Conservation (phyloP, 1,140 invertebrate genomes). For the Linepithema humile region DNA sequence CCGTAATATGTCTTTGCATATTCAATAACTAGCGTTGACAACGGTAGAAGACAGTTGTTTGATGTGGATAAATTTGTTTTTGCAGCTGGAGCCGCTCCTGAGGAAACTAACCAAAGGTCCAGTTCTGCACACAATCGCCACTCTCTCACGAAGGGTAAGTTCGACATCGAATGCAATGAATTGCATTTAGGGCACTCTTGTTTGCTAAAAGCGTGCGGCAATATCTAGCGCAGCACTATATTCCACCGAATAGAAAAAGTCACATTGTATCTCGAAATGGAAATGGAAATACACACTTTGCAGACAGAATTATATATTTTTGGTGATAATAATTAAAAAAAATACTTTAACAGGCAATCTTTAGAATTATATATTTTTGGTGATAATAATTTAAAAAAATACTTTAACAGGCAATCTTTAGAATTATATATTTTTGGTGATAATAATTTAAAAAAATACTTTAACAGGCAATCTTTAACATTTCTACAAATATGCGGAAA, state of each 20-base stretch:
- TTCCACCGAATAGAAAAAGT: neutral
- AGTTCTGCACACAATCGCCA: conserved; percentile 84
- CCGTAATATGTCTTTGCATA: neutral
- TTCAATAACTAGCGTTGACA: neutral
- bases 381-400: neutral
- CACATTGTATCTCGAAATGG: neutral
- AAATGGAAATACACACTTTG: neutral
- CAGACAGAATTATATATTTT: neutral
- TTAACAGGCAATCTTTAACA: neutral
- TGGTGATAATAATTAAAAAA: neutral
- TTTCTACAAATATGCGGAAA: neutral
- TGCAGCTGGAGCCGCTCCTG: conserved; percentile 83
- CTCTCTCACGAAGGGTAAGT: conserved; percentile 84
- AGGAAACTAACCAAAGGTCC: conserved; percentile 83
- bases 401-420: neutral
- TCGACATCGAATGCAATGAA: neutral
- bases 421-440: neutral
- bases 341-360: neutral
- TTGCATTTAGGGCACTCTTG: neutral
- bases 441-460: neutral
- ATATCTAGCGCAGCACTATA: neutral
- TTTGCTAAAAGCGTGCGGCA: neutral
- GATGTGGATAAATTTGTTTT: conserved; percentile 57
- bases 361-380: neutral
- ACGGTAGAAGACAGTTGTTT: neutral